Percentiles rank a stretch among this genome's conserved stretches.
These are phyloP conservation scores for Limnodromus scolopaceus DNA, from an alignment of 2,797 vertebrate species.

Conservation along the genomic window DNA sequence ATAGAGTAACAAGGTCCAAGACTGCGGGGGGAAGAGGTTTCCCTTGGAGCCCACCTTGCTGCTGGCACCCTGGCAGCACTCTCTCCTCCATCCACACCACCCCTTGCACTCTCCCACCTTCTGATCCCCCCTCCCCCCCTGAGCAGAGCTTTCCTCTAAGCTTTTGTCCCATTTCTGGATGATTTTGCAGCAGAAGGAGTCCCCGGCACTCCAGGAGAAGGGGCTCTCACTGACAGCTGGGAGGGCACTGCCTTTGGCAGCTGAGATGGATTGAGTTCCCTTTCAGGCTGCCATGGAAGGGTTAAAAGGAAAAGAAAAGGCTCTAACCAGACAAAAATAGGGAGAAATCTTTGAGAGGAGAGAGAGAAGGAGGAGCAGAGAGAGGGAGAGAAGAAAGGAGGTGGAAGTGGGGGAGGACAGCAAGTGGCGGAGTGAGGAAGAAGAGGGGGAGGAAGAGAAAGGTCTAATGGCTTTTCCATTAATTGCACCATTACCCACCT, in stretches of 20 bases:
- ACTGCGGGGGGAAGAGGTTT: neutral
- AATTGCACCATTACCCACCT: constrained; percentile 77
- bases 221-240: rapidly evolving
- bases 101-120: neutral
- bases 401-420: constrained; percentile 67
- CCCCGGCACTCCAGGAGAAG: rapidly evolving
- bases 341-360: constrained; percentile 44
- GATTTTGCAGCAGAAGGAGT: neutral
- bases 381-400: constrained; percentile 60
- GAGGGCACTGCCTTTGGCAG: neutral
- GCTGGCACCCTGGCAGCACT: neutral
- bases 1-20: neutral
- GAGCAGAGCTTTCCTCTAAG: neutral
- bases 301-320: constrained; percentile 61
- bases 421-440: constrained; percentile 64
- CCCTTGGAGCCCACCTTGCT: neutral
- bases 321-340: constrained; percentile 66
- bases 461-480: constrained; percentile 77
- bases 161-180: neutral
- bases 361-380: constrained; percentile 54
- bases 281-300: neutral
- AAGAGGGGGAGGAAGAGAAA: constrained; percentile 67
- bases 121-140: neutral
- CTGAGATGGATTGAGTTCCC: neutral
- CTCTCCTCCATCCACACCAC: neutral